Evolutionary conservation across 2,797 vertebrate species (phyloP).

Genomic region (Falco rusticolus): DNA sequence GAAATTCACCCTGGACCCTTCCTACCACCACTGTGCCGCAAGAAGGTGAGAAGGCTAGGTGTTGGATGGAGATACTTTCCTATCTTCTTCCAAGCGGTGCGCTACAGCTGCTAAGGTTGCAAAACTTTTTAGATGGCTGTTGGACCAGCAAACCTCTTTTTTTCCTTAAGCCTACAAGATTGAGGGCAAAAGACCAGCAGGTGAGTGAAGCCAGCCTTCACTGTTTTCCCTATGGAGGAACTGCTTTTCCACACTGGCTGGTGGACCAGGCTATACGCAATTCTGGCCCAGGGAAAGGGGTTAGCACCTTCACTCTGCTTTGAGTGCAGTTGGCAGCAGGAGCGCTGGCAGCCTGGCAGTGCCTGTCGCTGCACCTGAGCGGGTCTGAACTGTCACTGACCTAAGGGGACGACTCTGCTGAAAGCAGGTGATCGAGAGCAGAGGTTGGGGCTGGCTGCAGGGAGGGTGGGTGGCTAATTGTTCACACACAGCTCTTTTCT

Average conservation of each 20-base stretch:
- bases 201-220: neutral
- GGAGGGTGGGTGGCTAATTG: neutral
- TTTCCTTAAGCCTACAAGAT: neutral
- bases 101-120: neutral
- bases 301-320: neutral
- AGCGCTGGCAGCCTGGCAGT: neutral
- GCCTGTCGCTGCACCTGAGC: neutral
- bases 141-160: neutral
- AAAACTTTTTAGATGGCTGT: neutral
- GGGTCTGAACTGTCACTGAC: neutral
- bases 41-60: neutral
- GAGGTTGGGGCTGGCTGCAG: neutral
- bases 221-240: neutral
- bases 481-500: neutral
- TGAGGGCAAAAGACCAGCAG: neutral
- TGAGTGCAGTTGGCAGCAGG: neutral
- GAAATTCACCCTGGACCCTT: neutral
- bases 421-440: neutral
- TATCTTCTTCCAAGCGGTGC: neutral
- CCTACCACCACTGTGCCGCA: accelerated
- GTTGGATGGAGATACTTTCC: neutral
- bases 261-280: accelerated
- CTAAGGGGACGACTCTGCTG: neutral
- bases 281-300: neutral
- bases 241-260: neutral